These are phyloP conservation scores for Euthynnus affinis DNA, from an alignment of 2,797 vertebrate species.

Conservation along the genomic window DNA sequence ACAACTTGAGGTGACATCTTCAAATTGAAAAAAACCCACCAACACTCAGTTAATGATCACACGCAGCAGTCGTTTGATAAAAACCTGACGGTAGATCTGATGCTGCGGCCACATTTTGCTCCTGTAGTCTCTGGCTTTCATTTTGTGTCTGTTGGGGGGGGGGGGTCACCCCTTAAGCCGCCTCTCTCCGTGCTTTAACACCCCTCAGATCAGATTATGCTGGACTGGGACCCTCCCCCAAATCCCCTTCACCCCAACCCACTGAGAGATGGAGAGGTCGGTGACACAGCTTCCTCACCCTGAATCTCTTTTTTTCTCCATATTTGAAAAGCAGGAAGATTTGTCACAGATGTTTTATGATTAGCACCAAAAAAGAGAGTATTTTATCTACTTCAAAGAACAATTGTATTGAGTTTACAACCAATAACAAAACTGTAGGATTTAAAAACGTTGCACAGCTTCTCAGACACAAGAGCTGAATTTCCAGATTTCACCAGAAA, in stretches of 20 bases:
- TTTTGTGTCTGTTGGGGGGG: background rate
- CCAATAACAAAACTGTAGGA: background rate
- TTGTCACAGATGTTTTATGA: background rate
- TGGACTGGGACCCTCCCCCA: conserved; percentile 41
- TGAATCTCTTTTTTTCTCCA: background rate
- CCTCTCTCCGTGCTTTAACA: conserved; percentile 22
- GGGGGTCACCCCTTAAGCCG: conserved; percentile 20
- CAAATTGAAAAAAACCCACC: too few relatives aligned
- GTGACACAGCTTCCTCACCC: background rate
- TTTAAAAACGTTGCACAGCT: background rate
- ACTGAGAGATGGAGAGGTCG: background rate
- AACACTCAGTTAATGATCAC: too few relatives aligned
- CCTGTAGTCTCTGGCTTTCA: background rate
- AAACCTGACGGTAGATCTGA: background rate
- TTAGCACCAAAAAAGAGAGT: background rate
- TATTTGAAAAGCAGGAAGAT: background rate
- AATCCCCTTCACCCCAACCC: conserved; percentile 31
- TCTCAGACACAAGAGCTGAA: background rate
- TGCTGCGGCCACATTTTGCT: background rate
- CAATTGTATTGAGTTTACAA: background rate
- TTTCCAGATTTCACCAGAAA: background rate
- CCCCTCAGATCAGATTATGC: conserved; percentile 53
- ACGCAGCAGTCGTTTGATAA: too few relatives aligned
- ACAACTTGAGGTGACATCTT: too few relatives aligned
- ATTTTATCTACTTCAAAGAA: background rate